Base-by-base conservation (phyloP, 2,888 invertebrate genomes). In the Dryadula phaetusa region DNA sequence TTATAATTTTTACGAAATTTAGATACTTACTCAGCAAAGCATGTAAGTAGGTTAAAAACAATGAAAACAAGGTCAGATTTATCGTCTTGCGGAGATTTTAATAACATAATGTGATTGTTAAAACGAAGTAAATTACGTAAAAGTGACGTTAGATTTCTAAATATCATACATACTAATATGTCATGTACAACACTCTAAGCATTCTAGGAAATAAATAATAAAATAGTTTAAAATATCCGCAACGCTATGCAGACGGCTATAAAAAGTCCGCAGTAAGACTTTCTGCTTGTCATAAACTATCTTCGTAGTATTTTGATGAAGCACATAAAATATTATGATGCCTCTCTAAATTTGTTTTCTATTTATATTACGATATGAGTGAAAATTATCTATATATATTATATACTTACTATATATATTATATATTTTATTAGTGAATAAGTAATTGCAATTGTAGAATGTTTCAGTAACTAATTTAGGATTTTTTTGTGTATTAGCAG, bases 241-340 rank as follows among this genome's bases (percentile, higher is more conserved):
- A 63, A 10, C 32, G 40, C 22, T 58, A 52, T 34, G 44, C 56
- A 52, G 58, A 63, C 52, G 56, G 49, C 66, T 16, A 62, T 65
- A 65, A 58, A 69, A 63, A 49, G 37, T 54, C 22, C 65, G 40
- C 47, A 70, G 60, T 53, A 53, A 60, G 52, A 66, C 46, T 56
- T 63, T 66, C 53, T 61, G 46, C 69, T 67, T 67, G 60, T 69
- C 58, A 53, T 70, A 67, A 70, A 67, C 64, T 64, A 67, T 64
- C n/a, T 54, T 67, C 61, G 47, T 64, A 66, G 52, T 66, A 66
- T 53, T 40, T 61, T 49, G 60, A 52, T 71, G 66, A 72, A 79
- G 74, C 77, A 70, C 79, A 85, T 86, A 84, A 86, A 86, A 80
- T 77, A 74, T 87, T 85, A 87, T 80, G 85, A 83, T 76, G 79